Evolutionary conservation across 1,140 invertebrate genomes (phyloP).

Genomic region (Lucilia sericata): DNA sequence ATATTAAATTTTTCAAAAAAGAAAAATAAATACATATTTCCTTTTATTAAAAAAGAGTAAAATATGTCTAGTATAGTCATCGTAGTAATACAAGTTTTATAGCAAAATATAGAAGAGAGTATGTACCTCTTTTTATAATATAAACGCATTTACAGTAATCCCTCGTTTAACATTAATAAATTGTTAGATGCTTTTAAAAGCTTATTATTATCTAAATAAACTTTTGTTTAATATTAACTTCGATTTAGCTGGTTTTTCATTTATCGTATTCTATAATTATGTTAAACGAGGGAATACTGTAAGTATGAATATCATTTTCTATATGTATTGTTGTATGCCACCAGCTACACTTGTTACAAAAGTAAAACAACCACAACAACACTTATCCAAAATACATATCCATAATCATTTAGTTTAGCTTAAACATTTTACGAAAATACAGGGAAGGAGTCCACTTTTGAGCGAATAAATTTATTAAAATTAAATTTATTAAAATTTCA

Average conservation of each 20-base stretch:
- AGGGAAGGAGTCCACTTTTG: not conserved
- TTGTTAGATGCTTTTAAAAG: too few species aligned
- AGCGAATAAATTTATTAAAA: too few species aligned
- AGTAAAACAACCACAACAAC: not conserved
- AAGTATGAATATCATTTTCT: too few species aligned
- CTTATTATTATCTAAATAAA: too few species aligned
- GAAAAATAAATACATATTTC: not conserved
- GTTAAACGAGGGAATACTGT: too few species aligned
- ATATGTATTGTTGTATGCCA: too few species aligned
- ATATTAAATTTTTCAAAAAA: not conserved
- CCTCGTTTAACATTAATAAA: too few species aligned
- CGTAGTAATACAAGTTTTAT: not conserved
- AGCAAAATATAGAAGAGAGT: not conserved
- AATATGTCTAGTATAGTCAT: not conserved
- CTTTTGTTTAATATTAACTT: too few species aligned
- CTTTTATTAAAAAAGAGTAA: constrained; percentile 9
- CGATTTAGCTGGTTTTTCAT: too few species aligned
- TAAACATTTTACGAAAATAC: not conserved
- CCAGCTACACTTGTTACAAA: not conserved
- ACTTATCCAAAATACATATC: not conserved
- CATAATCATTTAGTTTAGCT: not conserved
- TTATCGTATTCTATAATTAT: too few species aligned
- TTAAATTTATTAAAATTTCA: too few species aligned
- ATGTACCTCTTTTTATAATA: not conserved
- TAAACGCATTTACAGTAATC: too few species aligned